A percentile compares a stretch with the other conserved stretches of the same genome.
Conservation (phyloP, 2,888 invertebrate genomes). For the Amphipyra berbera region DNA sequence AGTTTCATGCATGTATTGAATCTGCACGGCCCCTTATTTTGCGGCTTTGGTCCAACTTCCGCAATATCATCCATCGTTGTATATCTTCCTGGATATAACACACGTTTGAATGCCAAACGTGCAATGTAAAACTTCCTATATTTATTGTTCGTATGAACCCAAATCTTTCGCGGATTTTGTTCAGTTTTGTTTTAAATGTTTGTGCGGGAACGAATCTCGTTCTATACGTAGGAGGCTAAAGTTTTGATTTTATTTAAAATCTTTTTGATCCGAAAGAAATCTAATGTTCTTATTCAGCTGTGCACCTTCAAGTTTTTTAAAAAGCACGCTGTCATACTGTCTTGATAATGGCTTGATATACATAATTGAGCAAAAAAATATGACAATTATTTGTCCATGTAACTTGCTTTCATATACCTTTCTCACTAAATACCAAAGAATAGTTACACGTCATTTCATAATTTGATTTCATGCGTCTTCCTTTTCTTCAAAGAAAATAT, state of each 20-base stretch:
- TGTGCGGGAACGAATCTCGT: neutral
- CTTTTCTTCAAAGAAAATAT: conserved; percentile 41
- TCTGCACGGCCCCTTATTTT: conserved; percentile 21
- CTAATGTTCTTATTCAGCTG: too few relatives aligned
- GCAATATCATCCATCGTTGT: conserved; percentile 54
- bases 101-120: conserved; percentile 33
- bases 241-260: neutral
- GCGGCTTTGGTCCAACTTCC: conserved; percentile 47
- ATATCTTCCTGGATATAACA: conserved; percentile 49
- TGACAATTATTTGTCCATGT: too few relatives aligned
- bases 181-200: conserved; percentile 12
- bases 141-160: conserved; percentile 15
- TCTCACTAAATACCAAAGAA: too few relatives aligned
- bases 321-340: neutral
- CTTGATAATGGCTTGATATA: neutral
- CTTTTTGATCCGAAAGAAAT: too few relatives aligned
- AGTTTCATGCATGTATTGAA: conserved; percentile 26
- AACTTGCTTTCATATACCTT: too few relatives aligned
- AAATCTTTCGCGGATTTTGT: conserved; percentile 17
- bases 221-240: neutral
- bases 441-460: neutral
- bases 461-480: conserved; percentile 15
- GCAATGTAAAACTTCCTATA: conserved; percentile 36
- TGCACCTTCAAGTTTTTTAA: too few relatives aligned
- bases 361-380: too few relatives aligned